Percentiles rank a stretch among this genome's conserved stretches.
phyloP scores from a whole-genome alignment of 2,113 vertebrate genomes.

The Crotalus horridus region DNA sequence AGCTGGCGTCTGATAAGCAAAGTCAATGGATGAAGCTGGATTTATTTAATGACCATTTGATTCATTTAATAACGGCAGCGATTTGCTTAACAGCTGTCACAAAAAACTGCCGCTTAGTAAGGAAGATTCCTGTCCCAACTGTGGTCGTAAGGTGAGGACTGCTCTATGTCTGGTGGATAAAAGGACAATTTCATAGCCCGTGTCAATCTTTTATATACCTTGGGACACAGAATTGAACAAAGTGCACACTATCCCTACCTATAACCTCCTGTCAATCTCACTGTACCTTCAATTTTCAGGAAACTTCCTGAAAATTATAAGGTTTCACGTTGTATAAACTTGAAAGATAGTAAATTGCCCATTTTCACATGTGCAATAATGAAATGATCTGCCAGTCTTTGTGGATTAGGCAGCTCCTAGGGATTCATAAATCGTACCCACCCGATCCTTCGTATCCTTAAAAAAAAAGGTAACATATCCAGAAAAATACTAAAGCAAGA shows the following conservation, averaged over 20 bases:
- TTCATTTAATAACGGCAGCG: too few species aligned
- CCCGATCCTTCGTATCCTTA: background rate
- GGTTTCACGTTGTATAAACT: background rate
- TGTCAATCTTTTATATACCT: too few species aligned
- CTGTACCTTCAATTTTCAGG: background rate
- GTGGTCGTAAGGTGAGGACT: too few species aligned
- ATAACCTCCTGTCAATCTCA: background rate
- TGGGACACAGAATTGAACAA: background rate
- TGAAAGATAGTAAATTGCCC: background rate
- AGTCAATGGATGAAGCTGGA: background rate
- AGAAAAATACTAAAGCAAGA: slow-evolving; percentile 3
- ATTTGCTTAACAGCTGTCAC: too few species aligned
- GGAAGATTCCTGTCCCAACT: too few species aligned
- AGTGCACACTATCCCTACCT: background rate
- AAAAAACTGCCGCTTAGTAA: too few species aligned
- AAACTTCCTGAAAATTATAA: background rate
- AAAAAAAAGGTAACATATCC: background rate
- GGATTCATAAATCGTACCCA: background rate
- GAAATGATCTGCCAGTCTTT: background rate
- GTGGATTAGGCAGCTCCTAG: background rate
- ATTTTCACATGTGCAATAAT: background rate
- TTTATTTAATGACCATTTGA: too few species aligned
- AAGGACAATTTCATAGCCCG: too few species aligned
- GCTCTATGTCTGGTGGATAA: too few species aligned
- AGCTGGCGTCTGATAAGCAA: too few species aligned